Evolutionary conservation across 2,888 invertebrate species (phyloP).

Genomic region (Azorinus chamasolen): DNA sequence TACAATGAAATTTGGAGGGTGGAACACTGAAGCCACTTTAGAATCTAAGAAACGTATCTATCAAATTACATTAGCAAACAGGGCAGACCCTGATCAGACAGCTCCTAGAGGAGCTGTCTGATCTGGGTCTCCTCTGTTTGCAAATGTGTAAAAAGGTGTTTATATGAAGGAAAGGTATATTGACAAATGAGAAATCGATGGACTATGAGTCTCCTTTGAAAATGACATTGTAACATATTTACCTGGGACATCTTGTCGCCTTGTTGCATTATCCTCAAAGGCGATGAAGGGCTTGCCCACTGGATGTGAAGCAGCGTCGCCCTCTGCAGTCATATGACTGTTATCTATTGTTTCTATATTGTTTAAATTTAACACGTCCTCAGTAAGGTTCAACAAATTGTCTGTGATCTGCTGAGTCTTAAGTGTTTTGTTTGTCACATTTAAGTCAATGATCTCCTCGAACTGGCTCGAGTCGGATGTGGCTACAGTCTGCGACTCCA

Average conservation of each 20-base stretch:
- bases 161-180: too few species aligned
- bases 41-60: too few species aligned
- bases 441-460: slow-evolving; percentile 81
- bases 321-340: slow-evolving; percentile 55
- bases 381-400: slow-evolving; percentile 53
- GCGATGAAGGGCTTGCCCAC: slow-evolving; percentile 78
- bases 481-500: slow-evolving; percentile 60
- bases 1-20: too few species aligned
- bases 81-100: too few species aligned
- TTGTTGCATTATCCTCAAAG: slow-evolving; percentile 81
- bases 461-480: slow-evolving; percentile 68
- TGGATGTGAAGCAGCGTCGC: slow-evolving; percentile 51
- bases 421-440: slow-evolving; percentile 70
- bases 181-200: too few species aligned
- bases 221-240: slow-evolving; percentile 8
- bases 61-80: too few species aligned
- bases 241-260: slow-evolving; percentile 82
- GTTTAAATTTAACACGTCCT: slow-evolving; percentile 76
- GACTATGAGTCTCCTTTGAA: too few species aligned
- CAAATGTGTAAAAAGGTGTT: too few species aligned
- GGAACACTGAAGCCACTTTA: too few species aligned
- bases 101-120: too few species aligned
- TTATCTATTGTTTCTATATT: slow-evolving; percentile 62
- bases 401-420: slow-evolving; percentile 56
- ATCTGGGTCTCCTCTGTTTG: too few species aligned